A percentile compares a stretch with the other conserved stretches of the same genome.
phyloP scores from a whole-genome alignment of 2,888 invertebrate genomes.

The Ophioninae sp. region DNA sequence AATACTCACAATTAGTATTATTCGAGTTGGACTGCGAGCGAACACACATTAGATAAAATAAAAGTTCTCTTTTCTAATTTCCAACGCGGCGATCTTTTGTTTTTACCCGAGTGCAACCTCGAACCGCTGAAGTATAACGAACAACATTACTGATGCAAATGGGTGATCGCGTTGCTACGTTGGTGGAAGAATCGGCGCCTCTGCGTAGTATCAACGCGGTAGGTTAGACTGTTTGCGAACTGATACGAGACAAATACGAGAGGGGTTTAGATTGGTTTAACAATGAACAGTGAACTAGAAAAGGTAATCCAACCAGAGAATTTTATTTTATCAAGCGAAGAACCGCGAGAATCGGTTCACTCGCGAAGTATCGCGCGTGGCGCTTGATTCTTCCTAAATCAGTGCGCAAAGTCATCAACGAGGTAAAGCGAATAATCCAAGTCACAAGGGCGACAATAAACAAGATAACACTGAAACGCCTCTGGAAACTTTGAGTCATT shows the following conservation, averaged over 20 bases:
- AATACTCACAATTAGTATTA: constrained; percentile 5
- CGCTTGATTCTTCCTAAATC: background rate
- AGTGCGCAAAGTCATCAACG: background rate
- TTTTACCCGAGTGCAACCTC: background rate
- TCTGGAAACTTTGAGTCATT: background rate
- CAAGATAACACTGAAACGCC: background rate
- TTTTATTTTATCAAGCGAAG: too few relatives aligned
- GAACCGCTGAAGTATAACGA: background rate
- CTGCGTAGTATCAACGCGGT: background rate
- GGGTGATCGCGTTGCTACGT: constrained; percentile 4
- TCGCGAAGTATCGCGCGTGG: background rate
- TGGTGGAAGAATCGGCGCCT: background rate
- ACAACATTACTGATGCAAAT: background rate
- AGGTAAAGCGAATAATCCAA: background rate
- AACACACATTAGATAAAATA: constrained; percentile 7
- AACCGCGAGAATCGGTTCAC: background rate
- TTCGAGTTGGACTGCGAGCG: background rate
- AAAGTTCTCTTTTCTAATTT: background rate
- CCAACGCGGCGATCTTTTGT: background rate
- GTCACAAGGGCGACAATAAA: background rate
- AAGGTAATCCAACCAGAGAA: too few relatives aligned
- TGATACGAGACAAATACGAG: too few relatives aligned
- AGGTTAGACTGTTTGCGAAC: too few relatives aligned
- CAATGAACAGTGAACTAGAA: too few relatives aligned
- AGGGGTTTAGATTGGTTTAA: too few relatives aligned